These are phyloP conservation scores for Acrocephalus arundinaceus DNA, from an alignment of 2,113 vertebrate genomes.

Conservation along the genomic window DNA sequence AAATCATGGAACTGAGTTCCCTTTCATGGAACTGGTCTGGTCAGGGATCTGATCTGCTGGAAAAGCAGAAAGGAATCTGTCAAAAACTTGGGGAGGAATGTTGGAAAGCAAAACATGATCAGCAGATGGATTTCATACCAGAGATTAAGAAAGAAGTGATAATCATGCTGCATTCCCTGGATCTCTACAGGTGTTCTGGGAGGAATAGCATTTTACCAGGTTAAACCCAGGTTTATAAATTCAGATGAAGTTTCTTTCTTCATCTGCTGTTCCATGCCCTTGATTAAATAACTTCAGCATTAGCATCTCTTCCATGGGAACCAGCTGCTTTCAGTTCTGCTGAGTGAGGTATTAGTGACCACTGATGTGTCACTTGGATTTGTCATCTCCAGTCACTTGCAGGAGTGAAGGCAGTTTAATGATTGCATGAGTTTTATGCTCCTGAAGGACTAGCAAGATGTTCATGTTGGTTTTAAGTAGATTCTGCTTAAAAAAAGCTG, in stretches of 20 bases:
- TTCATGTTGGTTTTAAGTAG: not conserved
- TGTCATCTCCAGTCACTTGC: not conserved
- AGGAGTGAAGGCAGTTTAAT: not conserved
- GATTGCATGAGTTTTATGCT: not conserved
- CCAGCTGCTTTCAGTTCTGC: not conserved
- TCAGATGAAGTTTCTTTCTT: not conserved
- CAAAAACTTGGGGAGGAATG: not conserved
- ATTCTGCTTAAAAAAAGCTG: not conserved
- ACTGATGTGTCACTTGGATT: not conserved
- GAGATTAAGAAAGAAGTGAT: not conserved
- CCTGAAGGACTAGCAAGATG: not conserved
- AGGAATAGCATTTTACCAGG: not conserved
- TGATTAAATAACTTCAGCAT: not conserved
- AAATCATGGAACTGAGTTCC: not conserved
- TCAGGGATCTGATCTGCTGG: not conserved
- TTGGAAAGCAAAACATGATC: not conserved
- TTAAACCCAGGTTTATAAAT: not conserved
- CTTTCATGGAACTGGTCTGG: not conserved
- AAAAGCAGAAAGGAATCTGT: not conserved
- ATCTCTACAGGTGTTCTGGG: not conserved
- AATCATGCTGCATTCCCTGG: not conserved
- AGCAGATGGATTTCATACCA: not conserved
- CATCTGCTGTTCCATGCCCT: not conserved
- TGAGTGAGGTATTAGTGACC: not conserved
- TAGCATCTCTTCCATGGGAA: not conserved